Conservation (phyloP, 2,113 vertebrate species). For the Pyrgilauda ruficollis region DNA sequence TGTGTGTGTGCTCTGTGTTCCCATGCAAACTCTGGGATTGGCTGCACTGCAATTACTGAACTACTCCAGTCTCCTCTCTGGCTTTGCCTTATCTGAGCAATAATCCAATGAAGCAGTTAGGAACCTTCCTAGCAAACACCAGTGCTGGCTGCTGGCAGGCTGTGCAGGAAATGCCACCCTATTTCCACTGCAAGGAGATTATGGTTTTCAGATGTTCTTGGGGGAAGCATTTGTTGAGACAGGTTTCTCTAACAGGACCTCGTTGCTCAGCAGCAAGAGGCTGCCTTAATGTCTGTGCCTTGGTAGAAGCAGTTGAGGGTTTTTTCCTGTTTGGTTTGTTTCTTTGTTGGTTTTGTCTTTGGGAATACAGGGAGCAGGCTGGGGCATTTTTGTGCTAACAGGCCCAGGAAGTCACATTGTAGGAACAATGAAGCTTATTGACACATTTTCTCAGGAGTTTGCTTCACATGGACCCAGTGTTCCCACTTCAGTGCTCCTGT, state of each 20-base stretch:
- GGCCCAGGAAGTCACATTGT: background rate
- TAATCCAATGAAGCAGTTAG: background rate
- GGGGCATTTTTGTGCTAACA: background rate
- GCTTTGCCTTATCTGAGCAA: background rate
- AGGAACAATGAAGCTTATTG: background rate
- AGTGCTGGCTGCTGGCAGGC: background rate
- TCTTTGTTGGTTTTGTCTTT: background rate
- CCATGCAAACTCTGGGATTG: background rate
- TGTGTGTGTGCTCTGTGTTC: background rate
- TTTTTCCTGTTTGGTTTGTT: background rate
- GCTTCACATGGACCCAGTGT: background rate
- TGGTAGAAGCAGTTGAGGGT: background rate
- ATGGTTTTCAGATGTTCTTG: background rate
- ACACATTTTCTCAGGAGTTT: fast-evolving
- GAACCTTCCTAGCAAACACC: background rate
- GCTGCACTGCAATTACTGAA: background rate
- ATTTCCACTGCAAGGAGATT: background rate
- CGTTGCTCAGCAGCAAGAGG: background rate
- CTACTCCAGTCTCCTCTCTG: background rate
- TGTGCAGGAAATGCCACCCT: background rate
- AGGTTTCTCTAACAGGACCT: background rate
- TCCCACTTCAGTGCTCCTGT: background rate
- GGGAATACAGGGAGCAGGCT: background rate
- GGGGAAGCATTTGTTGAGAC: background rate
- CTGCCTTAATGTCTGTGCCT: background rate